Evolutionary conservation across 1,140 invertebrate species (phyloP), one percentile per base, ranked within the genome.

Genomic region (Euura lappo): DNA sequence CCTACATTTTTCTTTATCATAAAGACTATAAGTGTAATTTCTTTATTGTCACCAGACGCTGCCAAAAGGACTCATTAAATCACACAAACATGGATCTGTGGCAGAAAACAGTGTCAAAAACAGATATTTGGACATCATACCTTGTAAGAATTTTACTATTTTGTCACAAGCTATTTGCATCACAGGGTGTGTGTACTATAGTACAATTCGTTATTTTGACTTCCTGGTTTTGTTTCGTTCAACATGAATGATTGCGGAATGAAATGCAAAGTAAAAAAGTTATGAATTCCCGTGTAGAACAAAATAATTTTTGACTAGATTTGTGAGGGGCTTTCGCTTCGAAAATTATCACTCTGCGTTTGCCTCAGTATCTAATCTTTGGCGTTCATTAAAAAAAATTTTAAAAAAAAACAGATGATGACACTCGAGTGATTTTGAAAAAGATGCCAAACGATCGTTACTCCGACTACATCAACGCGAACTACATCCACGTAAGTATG

Each of bases 391-490:
- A 28, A 28, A 28, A 28, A 28, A 28, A 28, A 28, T 28, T 28
- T 28, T 28, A 28, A 28, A 28, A 28, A 60, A 60, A 11, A 60
- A 60, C 95, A n/a, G 89, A 94, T 78, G 93, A 94, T 79, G 91
- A 94, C 79, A 92, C 91, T 2, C 82, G 93, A 47, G 93, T 95
- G 7, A 86, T 92, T 70, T 81, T 94, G 5, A 86, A 91, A 66
- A 88, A 90, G 44, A 80, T 91, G 64, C 88, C 91, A 44, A 87
- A 88, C 5, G 85, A 90, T 65, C 84, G 85, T 10, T 89, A 89
- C 45, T 90, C 89, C 73, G 98, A 99, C 88, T 99, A 99, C 83
- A 99, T 99, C 73, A 99, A 99, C 89, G 97, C 98, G 45, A 99
- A 97, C 86, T 98, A 96, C 81, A 93, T 95, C 78, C 93, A 92